Base-by-base conservation (phyloP, 1,140 invertebrate genomes). In the Drosophila murphyi region DNA sequence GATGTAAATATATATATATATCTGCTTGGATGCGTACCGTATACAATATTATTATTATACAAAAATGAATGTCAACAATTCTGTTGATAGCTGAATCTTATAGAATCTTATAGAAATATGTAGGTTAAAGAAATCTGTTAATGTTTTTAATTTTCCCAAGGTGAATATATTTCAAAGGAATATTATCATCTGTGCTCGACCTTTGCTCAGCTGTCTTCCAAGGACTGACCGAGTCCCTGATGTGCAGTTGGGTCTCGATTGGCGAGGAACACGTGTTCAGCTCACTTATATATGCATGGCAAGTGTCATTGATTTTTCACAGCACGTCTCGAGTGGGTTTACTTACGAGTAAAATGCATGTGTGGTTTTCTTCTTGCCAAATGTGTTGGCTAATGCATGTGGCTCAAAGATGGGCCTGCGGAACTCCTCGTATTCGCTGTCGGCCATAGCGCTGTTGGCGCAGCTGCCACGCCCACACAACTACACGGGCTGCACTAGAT, bases 381-480 rank as follows among this genome's bases (percentile, higher is more conserved):
- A 96, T 89, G 96, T 96, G 51, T 95, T 96, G 90, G 96, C 93
- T 7, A 48, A 35, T 48, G 73, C 74, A 63, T 90, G 90, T 50
- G 86, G 93, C 95, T 95, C 97, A 93, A 97, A 97, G 41, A 92
- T 90, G 92, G 95, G 96, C 78, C 96, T 95, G 74, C 96, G 95
- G 93, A 98, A 97, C 94, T 98, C 96, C 93, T 98, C 97, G 94
- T 97, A 98, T 93, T 98, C 97, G 87, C 95, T 96, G 94, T 98
- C 97, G 79, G 96, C 97, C 97, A 97, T 98, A 93, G 50, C 70
- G 35, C 12, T 54, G 34, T 35, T 28, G 51, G 50, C 47, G 51
- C 67, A 82, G 78, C 67, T 82, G 83, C 80, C 83, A 80, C 83
- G 67, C 83, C 72, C 60, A 55, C 56, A 28, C 57, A 50, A 39